Conservation (phyloP, 2,888 invertebrate genomes). For the Glyphotaelius pellucidus region DNA sequence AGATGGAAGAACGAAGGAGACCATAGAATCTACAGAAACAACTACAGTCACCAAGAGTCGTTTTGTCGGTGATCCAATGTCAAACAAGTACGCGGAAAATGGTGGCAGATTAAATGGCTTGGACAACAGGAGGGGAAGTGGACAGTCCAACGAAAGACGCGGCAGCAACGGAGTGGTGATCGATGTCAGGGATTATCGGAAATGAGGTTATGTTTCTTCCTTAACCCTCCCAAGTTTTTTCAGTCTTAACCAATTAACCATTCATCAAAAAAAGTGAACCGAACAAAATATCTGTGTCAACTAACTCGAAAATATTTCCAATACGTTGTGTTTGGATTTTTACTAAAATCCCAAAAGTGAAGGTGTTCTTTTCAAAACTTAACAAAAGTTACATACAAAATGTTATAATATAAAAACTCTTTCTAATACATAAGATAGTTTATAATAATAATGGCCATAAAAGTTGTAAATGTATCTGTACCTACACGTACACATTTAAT, state of each 20-base stretch:
- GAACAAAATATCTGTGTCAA: slow-evolving; percentile 59
- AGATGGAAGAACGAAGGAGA: slow-evolving; percentile 81
- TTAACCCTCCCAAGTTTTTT: background rate
- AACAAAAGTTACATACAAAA: slow-evolving; percentile 35
- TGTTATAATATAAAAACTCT: slow-evolving; percentile 31
- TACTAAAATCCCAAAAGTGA: slow-evolving; percentile 10
- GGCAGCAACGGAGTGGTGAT: slow-evolving; percentile 78
- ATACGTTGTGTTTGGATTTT: slow-evolving; percentile 43
- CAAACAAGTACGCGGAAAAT: slow-evolving; percentile 78
- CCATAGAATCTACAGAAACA: slow-evolving; percentile 84
- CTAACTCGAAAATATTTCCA: slow-evolving; percentile 24
- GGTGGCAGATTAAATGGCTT: slow-evolving; percentile 70
- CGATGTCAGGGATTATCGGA: slow-evolving; percentile 77
- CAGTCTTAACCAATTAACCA: slow-evolving; percentile 49
- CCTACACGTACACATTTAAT: slow-evolving; percentile 54
- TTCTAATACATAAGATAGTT: slow-evolving; percentile 54
- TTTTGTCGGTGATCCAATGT: slow-evolving; percentile 75
- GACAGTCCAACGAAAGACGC: slow-evolving; percentile 68
- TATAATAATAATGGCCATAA: slow-evolving; percentile 66
- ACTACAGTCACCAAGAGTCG: slow-evolving; percentile 84
- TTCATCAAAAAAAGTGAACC: slow-evolving; percentile 55
- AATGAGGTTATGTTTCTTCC: slow-evolving; percentile 62
- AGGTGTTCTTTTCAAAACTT: slow-evolving; percentile 31
- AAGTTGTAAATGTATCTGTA: slow-evolving; percentile 59
- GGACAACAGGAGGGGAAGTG: slow-evolving; percentile 69